phyloP scores from a whole-genome alignment of 2,797 vertebrate species.

The Sternotherus odoratus region DNA sequence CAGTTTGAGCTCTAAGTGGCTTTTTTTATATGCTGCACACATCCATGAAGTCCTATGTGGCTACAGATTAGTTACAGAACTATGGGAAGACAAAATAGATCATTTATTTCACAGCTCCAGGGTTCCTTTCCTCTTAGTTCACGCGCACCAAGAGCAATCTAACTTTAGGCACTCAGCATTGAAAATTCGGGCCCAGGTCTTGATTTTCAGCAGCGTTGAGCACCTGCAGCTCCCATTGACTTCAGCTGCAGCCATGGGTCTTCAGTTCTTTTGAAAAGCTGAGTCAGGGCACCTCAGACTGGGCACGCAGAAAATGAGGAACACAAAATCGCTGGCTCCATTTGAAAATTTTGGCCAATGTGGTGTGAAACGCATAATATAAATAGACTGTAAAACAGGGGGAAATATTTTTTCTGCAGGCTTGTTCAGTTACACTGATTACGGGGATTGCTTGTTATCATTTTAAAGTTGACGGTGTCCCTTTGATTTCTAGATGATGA shows the following conservation, averaged over 20 bases:
- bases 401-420: neutral
- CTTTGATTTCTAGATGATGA: slow-evolving; percentile 38
- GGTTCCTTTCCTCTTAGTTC: neutral
- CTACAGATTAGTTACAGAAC: neutral
- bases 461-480: slow-evolving; percentile 17
- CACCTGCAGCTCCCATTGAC: neutral
- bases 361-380: neutral
- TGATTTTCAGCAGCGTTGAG: neutral
- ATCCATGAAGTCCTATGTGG: neutral
- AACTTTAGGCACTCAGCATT: neutral
- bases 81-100: neutral
- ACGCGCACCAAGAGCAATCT: neutral
- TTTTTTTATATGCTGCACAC: neutral
- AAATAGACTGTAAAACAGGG: neutral
- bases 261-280: neutral
- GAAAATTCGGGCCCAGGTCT: neutral
- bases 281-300: neutral
- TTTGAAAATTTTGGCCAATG: slow-evolving; percentile 4
- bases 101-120: neutral
- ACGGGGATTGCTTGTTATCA: neutral
- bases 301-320: neutral
- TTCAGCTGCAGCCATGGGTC: neutral
- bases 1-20: neutral
- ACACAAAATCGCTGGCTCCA: neutral
- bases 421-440: neutral